These are phyloP conservation scores for Sialis lutaria DNA, from an alignment of 2,888 invertebrate genomes.

Conservation along the genomic window DNA sequence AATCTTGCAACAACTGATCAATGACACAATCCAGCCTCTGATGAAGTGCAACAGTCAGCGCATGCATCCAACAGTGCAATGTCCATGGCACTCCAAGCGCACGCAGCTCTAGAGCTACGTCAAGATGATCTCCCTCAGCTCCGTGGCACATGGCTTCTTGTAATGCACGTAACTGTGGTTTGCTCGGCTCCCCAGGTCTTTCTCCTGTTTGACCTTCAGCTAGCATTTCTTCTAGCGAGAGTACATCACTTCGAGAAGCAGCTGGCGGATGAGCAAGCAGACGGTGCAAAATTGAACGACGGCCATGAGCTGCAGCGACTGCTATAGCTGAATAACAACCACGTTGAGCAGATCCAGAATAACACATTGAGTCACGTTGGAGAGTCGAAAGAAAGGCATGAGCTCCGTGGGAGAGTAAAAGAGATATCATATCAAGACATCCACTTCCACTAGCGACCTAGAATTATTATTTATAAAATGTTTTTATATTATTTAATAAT, in stretches of 20 bases:
- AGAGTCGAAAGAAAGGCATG: slow-evolving; percentile 77
- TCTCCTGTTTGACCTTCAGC: slow-evolving; percentile 46
- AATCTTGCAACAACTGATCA: slow-evolving; percentile 77
- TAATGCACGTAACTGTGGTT: slow-evolving; percentile 66
- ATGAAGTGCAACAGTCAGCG: slow-evolving; percentile 72
- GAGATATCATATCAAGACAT: slow-evolving; percentile 59
- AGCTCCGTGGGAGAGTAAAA: slow-evolving; percentile 68
- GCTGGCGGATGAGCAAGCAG: slow-evolving; percentile 54
- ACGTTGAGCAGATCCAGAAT: slow-evolving; percentile 70
- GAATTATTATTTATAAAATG: slow-evolving; percentile 5
- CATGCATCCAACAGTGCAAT: slow-evolving; percentile 82
- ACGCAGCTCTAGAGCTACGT: slow-evolving; percentile 75
- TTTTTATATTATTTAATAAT: neutral
- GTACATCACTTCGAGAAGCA: slow-evolving; percentile 50
- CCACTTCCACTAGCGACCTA: slow-evolving; percentile 67
- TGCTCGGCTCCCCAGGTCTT: slow-evolving; percentile 40
- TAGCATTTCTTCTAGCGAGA: slow-evolving; percentile 77
- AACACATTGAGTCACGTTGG: slow-evolving; percentile 67
- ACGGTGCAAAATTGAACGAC: slow-evolving; percentile 60
- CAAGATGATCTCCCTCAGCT: slow-evolving; percentile 78
- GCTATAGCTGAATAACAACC: slow-evolving; percentile 80
- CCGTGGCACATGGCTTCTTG: slow-evolving; percentile 93
- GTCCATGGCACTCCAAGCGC: slow-evolving; percentile 83
- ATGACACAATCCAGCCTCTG: slow-evolving; percentile 68
- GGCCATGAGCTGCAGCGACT: slow-evolving; percentile 79